These are phyloP conservation scores for Pelobates cultripes DNA, from an alignment of 2,797 vertebrate species.

Conservation along the genomic window DNA sequence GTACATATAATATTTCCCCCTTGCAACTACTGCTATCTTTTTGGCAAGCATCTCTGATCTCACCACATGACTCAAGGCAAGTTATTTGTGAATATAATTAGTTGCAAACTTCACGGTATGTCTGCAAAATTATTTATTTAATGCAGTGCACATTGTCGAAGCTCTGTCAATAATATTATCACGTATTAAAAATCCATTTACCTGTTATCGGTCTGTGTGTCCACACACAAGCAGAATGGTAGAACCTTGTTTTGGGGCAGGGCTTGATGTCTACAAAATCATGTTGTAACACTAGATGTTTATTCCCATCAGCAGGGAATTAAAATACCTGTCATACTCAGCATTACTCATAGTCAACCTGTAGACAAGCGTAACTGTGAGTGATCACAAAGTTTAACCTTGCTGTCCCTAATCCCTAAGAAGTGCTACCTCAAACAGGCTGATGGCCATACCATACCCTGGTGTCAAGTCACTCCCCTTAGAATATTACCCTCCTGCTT, in stretches of 20 bases:
- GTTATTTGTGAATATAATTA: neutral
- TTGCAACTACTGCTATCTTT: too few relatives aligned
- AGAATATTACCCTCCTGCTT: too few relatives aligned
- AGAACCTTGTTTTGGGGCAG: constrained; percentile 34
- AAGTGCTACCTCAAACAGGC: neutral
- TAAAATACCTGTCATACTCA: constrained; percentile 47
- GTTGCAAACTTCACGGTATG: neutral
- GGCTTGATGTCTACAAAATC: constrained; percentile 26
- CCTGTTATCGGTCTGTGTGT: constrained; percentile 25
- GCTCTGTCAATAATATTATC: neutral
- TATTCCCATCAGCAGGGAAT: constrained; percentile 52
- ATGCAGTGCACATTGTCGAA: neutral
- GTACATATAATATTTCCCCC: too few relatives aligned
- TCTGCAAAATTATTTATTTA: constrained; percentile 22
- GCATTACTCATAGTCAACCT: constrained; percentile 39
- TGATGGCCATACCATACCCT: too few relatives aligned
- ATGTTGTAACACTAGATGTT: constrained; percentile 32
- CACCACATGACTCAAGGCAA: too few relatives aligned
- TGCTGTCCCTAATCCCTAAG: neutral
- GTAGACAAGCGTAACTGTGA: constrained; percentile 14
- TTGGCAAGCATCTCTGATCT: too few relatives aligned
- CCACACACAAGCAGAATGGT: constrained; percentile 33
- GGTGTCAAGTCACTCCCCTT: too few relatives aligned
- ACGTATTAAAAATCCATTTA: constrained; percentile 2
- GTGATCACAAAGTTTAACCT: neutral